Conservation (phyloP, 2,113 vertebrate species). For the Oryzias javanicus region DNA sequence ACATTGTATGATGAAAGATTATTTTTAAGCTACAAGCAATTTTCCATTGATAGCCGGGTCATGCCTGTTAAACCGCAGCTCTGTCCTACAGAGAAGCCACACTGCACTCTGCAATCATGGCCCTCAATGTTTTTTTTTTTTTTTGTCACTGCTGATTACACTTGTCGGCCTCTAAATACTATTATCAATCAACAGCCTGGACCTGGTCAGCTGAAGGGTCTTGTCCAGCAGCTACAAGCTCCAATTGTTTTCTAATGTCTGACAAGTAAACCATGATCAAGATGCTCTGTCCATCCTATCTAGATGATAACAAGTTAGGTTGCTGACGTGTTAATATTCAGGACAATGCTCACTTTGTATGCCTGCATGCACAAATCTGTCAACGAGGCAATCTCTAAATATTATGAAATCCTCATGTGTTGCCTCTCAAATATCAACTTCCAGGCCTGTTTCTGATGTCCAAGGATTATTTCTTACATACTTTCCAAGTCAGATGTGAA, state of each 20-base stretch:
- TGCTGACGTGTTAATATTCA: slow-evolving; percentile 41
- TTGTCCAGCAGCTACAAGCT: slow-evolving; percentile 1
- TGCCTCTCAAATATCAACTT: too few relatives aligned
- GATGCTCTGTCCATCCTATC: slow-evolving; percentile 40
- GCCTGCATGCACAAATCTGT: slow-evolving; percentile 55
- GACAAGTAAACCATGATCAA: slow-evolving; percentile 22
- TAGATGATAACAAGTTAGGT: slow-evolving; percentile 65
- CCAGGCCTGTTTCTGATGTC: too few relatives aligned
- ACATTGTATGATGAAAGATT: too few relatives aligned
- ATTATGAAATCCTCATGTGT: too few relatives aligned
- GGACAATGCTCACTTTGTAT: slow-evolving; percentile 27
- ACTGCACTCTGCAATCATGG: not conserved
- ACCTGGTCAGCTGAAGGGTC: slow-evolving; percentile 26
- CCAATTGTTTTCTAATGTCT: slow-evolving; percentile 42
- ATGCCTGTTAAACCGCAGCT: too few relatives aligned
- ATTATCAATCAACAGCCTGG: slow-evolving; percentile 22
- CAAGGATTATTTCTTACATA: too few relatives aligned
- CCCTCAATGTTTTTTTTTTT: not conserved
- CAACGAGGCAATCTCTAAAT: slow-evolving; percentile 26
- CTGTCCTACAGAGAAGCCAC: not conserved
- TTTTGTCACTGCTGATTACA: not conserved
- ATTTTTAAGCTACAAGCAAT: too few relatives aligned
- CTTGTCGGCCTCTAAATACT: slow-evolving; percentile 8
- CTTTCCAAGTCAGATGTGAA: too few relatives aligned
- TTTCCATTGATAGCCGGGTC: too few relatives aligned